Conservation (phyloP, 2,888 invertebrate genomes). For the Lamellibrachia satsuma region DNA sequence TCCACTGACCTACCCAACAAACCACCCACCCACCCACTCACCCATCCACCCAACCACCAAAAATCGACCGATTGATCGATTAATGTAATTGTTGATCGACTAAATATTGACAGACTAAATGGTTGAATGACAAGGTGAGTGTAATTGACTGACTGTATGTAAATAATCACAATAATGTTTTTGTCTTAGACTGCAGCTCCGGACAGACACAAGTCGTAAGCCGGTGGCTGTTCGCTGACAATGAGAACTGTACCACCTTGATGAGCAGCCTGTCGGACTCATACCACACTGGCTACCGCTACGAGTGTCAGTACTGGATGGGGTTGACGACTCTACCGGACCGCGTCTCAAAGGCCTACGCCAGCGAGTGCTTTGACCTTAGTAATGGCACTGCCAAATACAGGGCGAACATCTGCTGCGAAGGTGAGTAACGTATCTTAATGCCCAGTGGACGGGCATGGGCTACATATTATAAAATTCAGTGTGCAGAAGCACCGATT, state of each 20-base stretch:
- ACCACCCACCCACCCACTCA: too few species aligned
- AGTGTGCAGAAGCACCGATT: neutral
- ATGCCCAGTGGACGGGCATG: too few species aligned
- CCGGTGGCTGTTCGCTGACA: slow-evolving; percentile 20
- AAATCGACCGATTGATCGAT: neutral
- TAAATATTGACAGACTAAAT: neutral
- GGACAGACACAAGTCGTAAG: slow-evolving; percentile 14
- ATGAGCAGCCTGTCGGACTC: neutral
- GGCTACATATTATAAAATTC: too few species aligned
- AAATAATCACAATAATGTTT: neutral
- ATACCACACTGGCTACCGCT: slow-evolving; percentile 2
- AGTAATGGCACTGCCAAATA: slow-evolving; percentile 22
- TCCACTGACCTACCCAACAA: too few species aligned
- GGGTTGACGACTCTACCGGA: neutral
- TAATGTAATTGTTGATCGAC: neutral
- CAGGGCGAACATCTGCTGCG: neutral
- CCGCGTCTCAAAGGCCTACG: slow-evolving; percentile 24
- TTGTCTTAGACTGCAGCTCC: neutral
- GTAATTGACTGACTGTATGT: neutral
- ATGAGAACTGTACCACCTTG: neutral
- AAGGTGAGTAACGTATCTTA: neutral
- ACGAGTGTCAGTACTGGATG: slow-evolving; percentile 26
- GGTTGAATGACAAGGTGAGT: neutral
- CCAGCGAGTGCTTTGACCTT: slow-evolving; percentile 20
- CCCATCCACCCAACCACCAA: too few species aligned